Evolutionary conservation across 1,140 invertebrate genomes (phyloP), one percentile per base, ranked within the genome.

Genomic region (Neomicropteryx cornuta): DNA sequence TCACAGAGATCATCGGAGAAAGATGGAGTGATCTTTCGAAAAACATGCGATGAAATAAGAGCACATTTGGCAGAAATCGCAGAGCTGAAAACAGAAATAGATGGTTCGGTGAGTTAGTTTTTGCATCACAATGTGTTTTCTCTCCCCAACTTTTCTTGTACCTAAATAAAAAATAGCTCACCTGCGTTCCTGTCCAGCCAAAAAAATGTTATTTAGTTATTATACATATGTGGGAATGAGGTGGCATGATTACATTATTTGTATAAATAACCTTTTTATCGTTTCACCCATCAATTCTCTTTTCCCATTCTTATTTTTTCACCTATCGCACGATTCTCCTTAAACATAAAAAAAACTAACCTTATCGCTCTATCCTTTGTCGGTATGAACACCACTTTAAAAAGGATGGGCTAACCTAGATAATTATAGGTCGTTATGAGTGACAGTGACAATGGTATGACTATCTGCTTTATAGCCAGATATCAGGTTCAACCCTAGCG

Each of bases 21-120:
- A 47, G 84, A 87, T 68, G 71, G 77, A 3, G 52, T 68, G 41
- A 60, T 73, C n/a, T 87, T 82, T 50, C 71, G 77, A 37, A 63
- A 74, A 35, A 76, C 75, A 14, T 84, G 81, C 53, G 65, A 77
- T 46, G 70, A 77, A 41, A 76, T 87, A 23, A 61, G 76, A 21
- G 67, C 72, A 43, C 51, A 76, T 5, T 74, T 86, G 59, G 53
- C 53, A 28, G 73, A 79, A 52, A 81, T 86, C 39, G 68, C 70
- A 13, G 69, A 75, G 46, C 49, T 81, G 10, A 87, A 84, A 64
- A 48, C 49, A 27, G 65, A 54, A 50, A 70, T 68, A 35, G 59
- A 65, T 27, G 46, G 66, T 39, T 68, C 68, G 56, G 71, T 76
- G 47, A 39, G 49, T 53, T 46, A 55, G 24, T 24, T 45, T 28